Conservation (phyloP, 1,140 invertebrate species). For the Acromyrmex heyeri region DNA sequence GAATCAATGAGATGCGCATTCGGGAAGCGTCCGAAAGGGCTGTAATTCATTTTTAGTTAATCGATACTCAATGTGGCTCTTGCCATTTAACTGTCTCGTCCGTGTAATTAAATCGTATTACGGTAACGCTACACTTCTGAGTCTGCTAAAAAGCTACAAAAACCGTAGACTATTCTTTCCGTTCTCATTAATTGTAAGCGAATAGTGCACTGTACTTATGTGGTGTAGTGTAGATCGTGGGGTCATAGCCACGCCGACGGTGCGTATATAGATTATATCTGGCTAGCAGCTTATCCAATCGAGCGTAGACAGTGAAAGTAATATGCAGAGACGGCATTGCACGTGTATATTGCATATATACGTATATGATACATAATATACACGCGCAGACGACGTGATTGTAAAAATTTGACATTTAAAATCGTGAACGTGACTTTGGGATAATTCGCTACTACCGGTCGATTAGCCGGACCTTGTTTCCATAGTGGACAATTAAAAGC, state of each 20-base stretch:
- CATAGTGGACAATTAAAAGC: background rate
- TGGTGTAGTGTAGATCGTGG: background rate
- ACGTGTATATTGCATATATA: background rate
- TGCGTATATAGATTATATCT: conserved; percentile 23
- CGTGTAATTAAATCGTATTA: conserved; percentile 2
- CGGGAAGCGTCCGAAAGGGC: background rate
- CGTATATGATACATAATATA: no score
- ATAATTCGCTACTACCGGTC: conserved; percentile 29
- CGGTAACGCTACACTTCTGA: conserved; percentile 10
- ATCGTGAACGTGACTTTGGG: conserved; percentile 55
- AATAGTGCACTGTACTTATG: no score
- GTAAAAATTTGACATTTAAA: conserved; percentile 75
- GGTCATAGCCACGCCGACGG: background rate
- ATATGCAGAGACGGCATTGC: conserved; percentile 57
- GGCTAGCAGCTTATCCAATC: conserved; percentile 49
- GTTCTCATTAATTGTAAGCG: background rate
- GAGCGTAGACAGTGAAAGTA: conserved; percentile 76
- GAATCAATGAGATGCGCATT: background rate
- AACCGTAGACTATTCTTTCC: background rate
- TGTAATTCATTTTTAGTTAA: conserved; percentile 28
- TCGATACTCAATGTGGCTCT: background rate
- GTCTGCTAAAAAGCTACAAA: conserved; percentile 15
- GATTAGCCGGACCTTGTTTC: conserved; percentile 6
- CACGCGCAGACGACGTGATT: conserved; percentile 31
- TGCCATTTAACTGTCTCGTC: background rate